phyloP scores from a whole-genome alignment of 2,888 invertebrate genomes.

The Corythucha ciliata region DNA sequence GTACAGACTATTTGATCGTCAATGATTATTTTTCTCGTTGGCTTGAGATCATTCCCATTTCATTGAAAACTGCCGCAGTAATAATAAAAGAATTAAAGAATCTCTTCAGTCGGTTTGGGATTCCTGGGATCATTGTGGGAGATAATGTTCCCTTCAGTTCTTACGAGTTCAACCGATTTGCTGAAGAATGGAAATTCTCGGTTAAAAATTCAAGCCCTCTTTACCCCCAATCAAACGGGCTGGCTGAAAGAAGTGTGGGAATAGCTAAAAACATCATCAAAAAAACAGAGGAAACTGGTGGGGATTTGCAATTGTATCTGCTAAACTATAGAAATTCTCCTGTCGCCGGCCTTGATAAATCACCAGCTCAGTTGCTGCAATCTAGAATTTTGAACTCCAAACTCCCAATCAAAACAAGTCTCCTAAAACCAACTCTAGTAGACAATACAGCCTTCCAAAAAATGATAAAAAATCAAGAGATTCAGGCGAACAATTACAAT shows the following conservation, averaged over 20 bases:
- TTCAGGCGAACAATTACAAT: too few species aligned
- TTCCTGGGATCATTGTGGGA: background rate
- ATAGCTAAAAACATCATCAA: background rate
- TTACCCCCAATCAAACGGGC: constrained; percentile 8
- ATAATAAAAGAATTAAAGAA: background rate
- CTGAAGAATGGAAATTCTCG: constrained; percentile 6
- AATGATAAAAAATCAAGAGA: too few species aligned
- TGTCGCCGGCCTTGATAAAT: too few species aligned
- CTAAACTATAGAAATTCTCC: constrained; percentile 1
- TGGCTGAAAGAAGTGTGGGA: constrained; percentile 3
- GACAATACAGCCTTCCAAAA: too few species aligned
- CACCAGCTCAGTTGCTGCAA: too few species aligned
- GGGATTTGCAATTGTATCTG: background rate
- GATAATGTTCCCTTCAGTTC: constrained; percentile 3
- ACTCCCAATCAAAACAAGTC: too few species aligned
- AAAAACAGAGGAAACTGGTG: background rate
- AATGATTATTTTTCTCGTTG: constrained; percentile 10
- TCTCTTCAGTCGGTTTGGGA: background rate
- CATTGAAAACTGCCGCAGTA: background rate
- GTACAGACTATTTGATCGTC: background rate
- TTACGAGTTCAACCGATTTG: background rate
- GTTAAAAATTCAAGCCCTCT: constrained; percentile 2
- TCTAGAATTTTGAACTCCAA: too few species aligned
- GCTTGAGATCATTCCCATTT: background rate
- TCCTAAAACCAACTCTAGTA: too few species aligned